Evolutionary conservation across 1,140 invertebrate genomes (phyloP), one percentile per base, ranked within the genome.

Genomic region (Lepidotrigona ventralis): DNA sequence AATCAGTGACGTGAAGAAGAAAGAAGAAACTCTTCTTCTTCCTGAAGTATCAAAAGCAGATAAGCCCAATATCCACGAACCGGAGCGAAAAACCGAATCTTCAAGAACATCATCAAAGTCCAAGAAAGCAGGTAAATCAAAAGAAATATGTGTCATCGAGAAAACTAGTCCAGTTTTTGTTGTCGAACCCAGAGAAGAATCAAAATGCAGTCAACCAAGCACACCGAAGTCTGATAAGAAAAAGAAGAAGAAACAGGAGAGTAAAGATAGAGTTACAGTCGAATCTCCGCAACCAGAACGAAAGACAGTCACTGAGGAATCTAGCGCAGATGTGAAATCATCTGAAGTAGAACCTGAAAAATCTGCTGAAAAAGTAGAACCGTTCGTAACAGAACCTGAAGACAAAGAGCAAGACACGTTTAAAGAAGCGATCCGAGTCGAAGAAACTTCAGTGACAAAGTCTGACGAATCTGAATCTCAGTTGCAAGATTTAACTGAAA

Each of bases 71-170:
- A 46, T 8, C 21, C 33, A 29, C 8, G 15, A 75, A 19, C 14
- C 15, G n/a, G 58, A 73, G 3, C 51, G 12, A n/a, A 53, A 60
- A 26, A 64, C 23, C 51, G 51, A 53, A 21, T 5, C 29, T 17
- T 29, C 60, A 12, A 56, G 12, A 17, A 39, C 46, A 58, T 2
- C 26, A 19, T 68, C 70, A 6, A 78, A 87, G 17, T 17, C 26
- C 0, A 83, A 79, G 46, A 86, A 85, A 72, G 56, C 68, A 17
- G 29, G 56, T 11, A 83, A 88, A 51, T 71, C 83, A 2, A 85
- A 86, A 58, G 81, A 89, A n/a, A 85, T 78, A 21, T 8, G 51
- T 15, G 11, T 76, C 8, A 64, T 54, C 26, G 83, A 84, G 64
- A 51, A 86, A 60, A 84, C 68, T 3, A 15, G 63, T 0, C 56